Percentiles rank a stretch among this genome's conserved stretches.
Conservation (phyloP, 2,113 vertebrate genomes). For the Perognathus longimembris region DNA sequence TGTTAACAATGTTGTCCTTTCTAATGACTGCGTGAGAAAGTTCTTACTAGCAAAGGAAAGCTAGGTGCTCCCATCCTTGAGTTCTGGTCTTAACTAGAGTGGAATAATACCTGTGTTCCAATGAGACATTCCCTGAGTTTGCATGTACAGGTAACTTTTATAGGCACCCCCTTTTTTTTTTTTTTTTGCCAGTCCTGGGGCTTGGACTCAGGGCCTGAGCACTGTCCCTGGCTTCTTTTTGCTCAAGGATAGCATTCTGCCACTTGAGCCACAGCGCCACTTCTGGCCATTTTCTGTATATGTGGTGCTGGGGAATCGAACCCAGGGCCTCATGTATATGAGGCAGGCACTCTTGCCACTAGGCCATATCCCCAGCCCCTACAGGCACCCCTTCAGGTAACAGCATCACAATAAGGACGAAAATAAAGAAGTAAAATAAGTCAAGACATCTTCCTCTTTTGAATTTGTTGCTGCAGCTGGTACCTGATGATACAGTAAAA, state of each 20-base stretch:
- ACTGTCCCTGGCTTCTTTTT: too few species aligned
- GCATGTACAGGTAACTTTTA: background rate
- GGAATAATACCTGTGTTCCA: background rate
- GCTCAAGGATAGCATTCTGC: too few species aligned
- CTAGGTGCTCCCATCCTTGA: background rate
- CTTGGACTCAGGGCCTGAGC: too few species aligned
- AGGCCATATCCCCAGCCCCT: too few species aligned
- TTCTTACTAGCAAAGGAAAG: background rate
- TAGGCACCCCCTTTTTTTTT: background rate
- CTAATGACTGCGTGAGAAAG: background rate
- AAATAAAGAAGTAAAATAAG: background rate
- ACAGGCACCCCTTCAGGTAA: background rate
- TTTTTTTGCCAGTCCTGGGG: too few species aligned
- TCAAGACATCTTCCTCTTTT: background rate
- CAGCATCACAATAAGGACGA: background rate
- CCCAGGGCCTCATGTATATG: too few species aligned
- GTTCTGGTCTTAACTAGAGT: background rate
- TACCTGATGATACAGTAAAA: slow-evolving; percentile 10
- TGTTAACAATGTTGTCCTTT: background rate
- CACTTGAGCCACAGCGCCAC: too few species aligned
- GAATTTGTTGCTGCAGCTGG: background rate
- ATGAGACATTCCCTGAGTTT: slow-evolving; percentile 15
- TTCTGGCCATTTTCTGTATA: too few species aligned
- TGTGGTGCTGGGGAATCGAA: too few species aligned
- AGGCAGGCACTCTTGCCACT: too few species aligned